Evolutionary conservation across 2,113 vertebrate species (phyloP).

Genomic region (Archilochus colubris): DNA sequence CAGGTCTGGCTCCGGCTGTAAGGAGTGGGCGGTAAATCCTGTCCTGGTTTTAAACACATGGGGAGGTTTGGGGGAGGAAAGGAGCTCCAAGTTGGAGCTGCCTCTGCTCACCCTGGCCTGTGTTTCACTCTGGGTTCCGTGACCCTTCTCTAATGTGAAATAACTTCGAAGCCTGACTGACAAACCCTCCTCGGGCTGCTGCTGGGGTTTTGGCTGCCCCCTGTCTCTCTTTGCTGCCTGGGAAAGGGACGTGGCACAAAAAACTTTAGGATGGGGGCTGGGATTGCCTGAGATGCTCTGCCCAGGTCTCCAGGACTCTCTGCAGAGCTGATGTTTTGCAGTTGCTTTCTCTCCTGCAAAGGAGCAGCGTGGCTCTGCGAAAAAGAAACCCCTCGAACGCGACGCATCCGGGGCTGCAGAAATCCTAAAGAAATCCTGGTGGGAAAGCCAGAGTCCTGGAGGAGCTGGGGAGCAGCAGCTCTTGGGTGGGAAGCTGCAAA

Average conservation of each 20-base stretch:
- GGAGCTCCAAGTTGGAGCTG: neutral
- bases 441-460: accelerated
- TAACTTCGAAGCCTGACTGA: neutral
- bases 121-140: no score
- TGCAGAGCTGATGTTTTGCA: no score
- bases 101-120: neutral
- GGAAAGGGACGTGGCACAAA: accelerated
- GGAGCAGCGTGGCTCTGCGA: no score
- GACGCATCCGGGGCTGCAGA: neutral
- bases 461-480: neutral
- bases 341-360: no score
- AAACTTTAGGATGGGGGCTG: no score
- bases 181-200: neutral
- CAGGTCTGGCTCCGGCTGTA: neutral
- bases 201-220: accelerated
- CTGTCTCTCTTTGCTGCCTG: accelerated
- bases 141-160: neutral
- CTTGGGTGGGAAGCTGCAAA: neutral
- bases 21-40: neutral
- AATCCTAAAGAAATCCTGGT: no score
- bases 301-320: no score
- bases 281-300: accelerated
- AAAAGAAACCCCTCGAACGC: neutral
- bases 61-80: neutral
- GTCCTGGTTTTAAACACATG: neutral